Percentiles rank a stretch among this genome's conserved stretches.
Evolutionary conservation across 2,888 invertebrate species (phyloP).

Genomic region (Aspidiotus rigidus): DNA sequence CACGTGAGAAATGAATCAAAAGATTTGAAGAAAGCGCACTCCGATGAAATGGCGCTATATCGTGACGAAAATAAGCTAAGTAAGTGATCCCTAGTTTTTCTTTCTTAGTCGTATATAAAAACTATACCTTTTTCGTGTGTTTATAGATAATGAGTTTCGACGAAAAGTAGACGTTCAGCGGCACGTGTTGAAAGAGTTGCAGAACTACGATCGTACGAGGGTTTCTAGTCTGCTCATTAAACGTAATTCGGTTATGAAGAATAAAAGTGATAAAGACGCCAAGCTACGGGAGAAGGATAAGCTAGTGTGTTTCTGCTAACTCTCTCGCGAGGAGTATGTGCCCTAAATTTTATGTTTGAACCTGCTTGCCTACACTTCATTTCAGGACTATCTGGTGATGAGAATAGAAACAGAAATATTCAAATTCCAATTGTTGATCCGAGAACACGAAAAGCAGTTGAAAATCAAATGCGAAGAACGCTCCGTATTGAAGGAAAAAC

Average conservation of each 20-base stretch:
- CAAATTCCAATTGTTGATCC: conserved; percentile 57
- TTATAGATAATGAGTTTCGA: conserved; percentile 48
- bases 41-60: conserved; percentile 12
- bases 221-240: conserved; percentile 55
- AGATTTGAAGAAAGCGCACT: conserved; percentile 18
- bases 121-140: conserved; percentile 44
- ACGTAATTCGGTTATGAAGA: conserved; percentile 57
- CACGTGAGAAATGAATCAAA: conserved; percentile 12
- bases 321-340: too few relatives aligned
- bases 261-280: conserved; percentile 49
- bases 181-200: conserved; percentile 51
- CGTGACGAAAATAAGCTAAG: conserved; percentile 25
- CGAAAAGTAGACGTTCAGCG: conserved; percentile 53
- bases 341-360: too few relatives aligned
- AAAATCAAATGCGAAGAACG: conserved; percentile 56
- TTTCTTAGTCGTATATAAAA: conserved; percentile 40
- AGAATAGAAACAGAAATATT: conserved; percentile 60
- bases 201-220: conserved; percentile 55
- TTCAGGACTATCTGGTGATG: conserved; percentile 55
- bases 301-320: conserved; percentile 14
- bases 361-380: not conserved
- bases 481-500: conserved; percentile 50
- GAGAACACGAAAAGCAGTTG: conserved; percentile 55
- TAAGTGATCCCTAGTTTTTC: conserved; percentile 7
- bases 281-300: conserved; percentile 49